These are phyloP conservation scores for Selene dorsalis DNA, from an alignment of 2,797 vertebrate genomes.

Conservation along the genomic window DNA sequence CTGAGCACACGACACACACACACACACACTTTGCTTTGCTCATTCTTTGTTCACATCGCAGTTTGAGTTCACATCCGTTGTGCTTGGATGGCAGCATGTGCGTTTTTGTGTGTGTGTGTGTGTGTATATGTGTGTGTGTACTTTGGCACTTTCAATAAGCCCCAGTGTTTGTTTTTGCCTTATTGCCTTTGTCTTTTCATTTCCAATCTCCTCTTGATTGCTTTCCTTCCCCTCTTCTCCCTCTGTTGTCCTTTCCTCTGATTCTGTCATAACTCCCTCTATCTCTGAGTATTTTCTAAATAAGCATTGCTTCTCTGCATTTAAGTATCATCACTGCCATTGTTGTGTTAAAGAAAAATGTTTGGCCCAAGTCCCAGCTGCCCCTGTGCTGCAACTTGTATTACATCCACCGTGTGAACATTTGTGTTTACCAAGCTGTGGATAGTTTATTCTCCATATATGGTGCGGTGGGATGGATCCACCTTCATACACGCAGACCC, in stretches of 20 bases:
- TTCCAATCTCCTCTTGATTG: constrained; percentile 60
- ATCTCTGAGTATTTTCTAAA: constrained; percentile 59
- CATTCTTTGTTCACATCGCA: neutral
- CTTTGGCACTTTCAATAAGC: constrained; percentile 65
- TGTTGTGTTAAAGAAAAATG: constrained; percentile 64
- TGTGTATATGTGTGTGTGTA: constrained; percentile 27
- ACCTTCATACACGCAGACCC: constrained; percentile 29
- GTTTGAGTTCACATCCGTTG: constrained; percentile 34
- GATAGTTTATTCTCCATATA: constrained; percentile 8
- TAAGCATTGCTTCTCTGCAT: constrained; percentile 54
- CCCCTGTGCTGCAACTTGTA: constrained; percentile 52
- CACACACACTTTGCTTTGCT: constrained; percentile 7
- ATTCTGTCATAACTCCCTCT: constrained; percentile 44
- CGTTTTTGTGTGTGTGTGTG: constrained; percentile 22
- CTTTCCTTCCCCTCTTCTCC: constrained; percentile 22
- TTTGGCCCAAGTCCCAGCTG: constrained; percentile 64
- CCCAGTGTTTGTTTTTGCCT: constrained; percentile 71
- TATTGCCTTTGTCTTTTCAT: constrained; percentile 81
- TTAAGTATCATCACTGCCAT: constrained; percentile 47
- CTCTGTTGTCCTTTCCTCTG: constrained; percentile 43
- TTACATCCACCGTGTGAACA: constrained; percentile 45
- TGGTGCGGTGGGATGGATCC: neutral
- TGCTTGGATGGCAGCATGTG: constrained; percentile 27
- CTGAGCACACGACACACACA: constrained; percentile 8
- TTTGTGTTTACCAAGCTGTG: constrained; percentile 23